Evolutionary conservation across 64 coral and sea anemone genomes (phyloP), one percentile per base, ranked within the genome.

Genomic region (Anthopleura sola): DNA sequence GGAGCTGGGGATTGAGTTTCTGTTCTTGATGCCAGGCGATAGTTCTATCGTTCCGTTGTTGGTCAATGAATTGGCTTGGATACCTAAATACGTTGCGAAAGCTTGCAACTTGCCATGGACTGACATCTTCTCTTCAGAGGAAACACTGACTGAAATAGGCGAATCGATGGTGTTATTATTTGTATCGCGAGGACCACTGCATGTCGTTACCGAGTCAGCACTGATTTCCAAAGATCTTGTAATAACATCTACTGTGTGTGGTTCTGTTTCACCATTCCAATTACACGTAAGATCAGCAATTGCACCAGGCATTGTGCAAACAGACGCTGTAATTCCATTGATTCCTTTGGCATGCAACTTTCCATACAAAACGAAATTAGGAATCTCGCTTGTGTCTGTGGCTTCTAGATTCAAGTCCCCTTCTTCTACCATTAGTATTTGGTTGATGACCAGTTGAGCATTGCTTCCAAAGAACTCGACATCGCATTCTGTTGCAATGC

Each of bases 351-450:
- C 88, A 84, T 76, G 32, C 48, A 90, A 58, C 62, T 90, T 18
- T 13, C 88, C 88, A 31, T 32, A n/a, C 80, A 90, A 17, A 48
- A 90, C 66, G 24, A 90, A 88, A 69, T 88, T 88, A 51, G 87
- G 20, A 82, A 46, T 50, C 47, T 82, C 23, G 64, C 87, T 36
- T 88, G 28, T 19, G 50, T 83, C 62, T 49, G 24, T 71, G 3
- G 87, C 78, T 37, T 69, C 26, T 50, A 88, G 36, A 51, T 44
- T 88, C 78, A 88, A 49, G n/a, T 38, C 24, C 36, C 87, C 78
- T 19, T 83, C 50, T 56, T 75, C 49, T 0, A 84, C 88, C 46
- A 77, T 21, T 29, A 84, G 47, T 40, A 23, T 58, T n/a, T 84
- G 88, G 50, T 71, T 84, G 82, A 44, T 44, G 39, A 44, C 39